These are phyloP conservation scores for Clamator glandarius DNA, from an alignment of 2,797 vertebrate genomes.

Conservation along the genomic window DNA sequence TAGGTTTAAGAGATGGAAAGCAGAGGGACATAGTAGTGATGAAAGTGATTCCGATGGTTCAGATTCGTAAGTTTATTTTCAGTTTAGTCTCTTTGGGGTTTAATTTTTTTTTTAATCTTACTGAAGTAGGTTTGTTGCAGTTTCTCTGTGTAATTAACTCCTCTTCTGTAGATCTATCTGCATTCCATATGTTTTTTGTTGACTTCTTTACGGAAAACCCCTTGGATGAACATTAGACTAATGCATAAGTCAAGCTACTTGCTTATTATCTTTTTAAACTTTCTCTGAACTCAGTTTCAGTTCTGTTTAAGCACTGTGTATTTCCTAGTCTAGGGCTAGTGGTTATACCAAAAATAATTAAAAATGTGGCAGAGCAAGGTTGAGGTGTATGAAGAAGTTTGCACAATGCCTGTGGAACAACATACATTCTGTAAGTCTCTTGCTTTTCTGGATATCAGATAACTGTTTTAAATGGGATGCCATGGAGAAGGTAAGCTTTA, in stretches of 20 bases:
- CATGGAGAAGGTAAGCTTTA: background rate
- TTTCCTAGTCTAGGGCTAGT: conserved; percentile 63
- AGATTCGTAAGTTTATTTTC: conserved; percentile 82
- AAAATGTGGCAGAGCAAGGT: background rate
- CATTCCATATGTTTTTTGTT: background rate
- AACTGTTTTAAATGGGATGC: conserved; percentile 2
- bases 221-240: background rate
- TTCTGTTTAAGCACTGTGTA: background rate
- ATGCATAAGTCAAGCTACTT: background rate
- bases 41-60: conserved; percentile 86
- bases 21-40: conserved; percentile 87
- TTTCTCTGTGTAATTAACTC: background rate
- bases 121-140: background rate
- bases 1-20: conserved; percentile 88
- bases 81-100: background rate
- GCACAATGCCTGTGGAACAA: background rate
- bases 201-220: background rate
- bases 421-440: conserved; percentile 4
- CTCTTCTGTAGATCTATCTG: background rate
- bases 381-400: conserved; percentile 11
- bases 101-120: background rate
- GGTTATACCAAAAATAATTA: conserved; percentile 31
- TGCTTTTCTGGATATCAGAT: conserved; percentile 29
- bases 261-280: background rate
- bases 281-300: background rate